Evolutionary conservation across 2,113 vertebrate genomes (phyloP).

Genomic region (Menura novaehollandiae): DNA sequence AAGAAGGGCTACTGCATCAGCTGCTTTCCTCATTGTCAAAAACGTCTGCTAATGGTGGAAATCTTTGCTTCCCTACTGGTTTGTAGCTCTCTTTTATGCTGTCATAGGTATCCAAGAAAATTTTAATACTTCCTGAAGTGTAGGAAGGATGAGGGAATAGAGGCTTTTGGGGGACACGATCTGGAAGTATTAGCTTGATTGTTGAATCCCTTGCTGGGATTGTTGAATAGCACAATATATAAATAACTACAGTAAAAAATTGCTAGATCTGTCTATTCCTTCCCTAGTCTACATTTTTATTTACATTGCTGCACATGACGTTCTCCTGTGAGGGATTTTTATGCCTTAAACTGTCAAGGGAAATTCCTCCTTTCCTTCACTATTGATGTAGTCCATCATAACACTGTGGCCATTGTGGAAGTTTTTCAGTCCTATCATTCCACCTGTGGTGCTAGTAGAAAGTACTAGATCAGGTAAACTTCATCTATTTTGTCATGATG

Average conservation of each 20-base stretch:
- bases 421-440: neutral
- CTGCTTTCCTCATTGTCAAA: neutral
- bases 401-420: neutral
- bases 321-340: neutral
- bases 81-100: neutral
- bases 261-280: neutral
- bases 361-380: neutral
- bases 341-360: neutral
- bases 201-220: neutral
- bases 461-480: neutral
- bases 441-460: neutral
- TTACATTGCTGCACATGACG: neutral
- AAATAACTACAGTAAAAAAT: neutral
- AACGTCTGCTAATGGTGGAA: neutral
- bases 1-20: neutral
- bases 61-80: neutral
- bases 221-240: neutral
- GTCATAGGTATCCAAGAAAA: neutral
- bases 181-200: neutral
- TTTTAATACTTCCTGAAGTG: neutral
- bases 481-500: accelerated
- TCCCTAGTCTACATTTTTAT: neutral
- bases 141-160: neutral
- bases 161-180: neutral
- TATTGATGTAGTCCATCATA: neutral